phyloP scores from a whole-genome alignment of 2,797 vertebrate genomes.

The Cuniculus paca region DNA sequence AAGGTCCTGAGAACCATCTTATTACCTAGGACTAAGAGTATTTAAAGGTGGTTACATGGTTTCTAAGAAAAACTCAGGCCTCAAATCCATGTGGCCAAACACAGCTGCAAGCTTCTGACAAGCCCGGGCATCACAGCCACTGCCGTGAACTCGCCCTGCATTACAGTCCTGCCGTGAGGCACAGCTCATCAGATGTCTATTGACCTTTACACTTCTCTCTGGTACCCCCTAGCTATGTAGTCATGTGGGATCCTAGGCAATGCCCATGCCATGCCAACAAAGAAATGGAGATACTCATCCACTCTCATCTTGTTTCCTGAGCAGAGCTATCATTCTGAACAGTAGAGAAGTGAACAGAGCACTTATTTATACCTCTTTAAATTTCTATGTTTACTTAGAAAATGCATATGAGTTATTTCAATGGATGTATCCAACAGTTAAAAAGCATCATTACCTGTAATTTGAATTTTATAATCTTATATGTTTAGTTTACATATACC shows the following conservation, averaged over 20 bases:
- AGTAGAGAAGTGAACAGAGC: neutral
- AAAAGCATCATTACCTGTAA: neutral
- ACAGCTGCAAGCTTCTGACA: neutral
- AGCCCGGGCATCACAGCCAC: rapidly evolving
- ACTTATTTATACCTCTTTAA: neutral
- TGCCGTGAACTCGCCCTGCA: rapidly evolving
- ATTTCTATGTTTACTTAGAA: conserved; percentile 6
- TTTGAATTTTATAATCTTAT: conserved; percentile 10
- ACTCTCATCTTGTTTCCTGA: neutral
- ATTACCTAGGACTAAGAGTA: conserved; percentile 60
- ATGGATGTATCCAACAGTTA: neutral
- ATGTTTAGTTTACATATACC: neutral
- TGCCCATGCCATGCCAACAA: neutral
- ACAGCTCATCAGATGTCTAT: neutral
- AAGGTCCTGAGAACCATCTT: conserved; percentile 54
- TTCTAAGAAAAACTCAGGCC: conserved; percentile 39
- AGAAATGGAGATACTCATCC: neutral
- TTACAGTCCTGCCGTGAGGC: neutral
- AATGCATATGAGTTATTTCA: neutral
- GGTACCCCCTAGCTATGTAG: neutral
- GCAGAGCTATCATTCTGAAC: neutral
- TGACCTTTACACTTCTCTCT: neutral
- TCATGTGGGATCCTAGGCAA: neutral
- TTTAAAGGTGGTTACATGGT: neutral
- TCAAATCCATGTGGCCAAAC: neutral